Conservation (phyloP, 2,113 vertebrate genomes). For the Neogale vison region DNA sequence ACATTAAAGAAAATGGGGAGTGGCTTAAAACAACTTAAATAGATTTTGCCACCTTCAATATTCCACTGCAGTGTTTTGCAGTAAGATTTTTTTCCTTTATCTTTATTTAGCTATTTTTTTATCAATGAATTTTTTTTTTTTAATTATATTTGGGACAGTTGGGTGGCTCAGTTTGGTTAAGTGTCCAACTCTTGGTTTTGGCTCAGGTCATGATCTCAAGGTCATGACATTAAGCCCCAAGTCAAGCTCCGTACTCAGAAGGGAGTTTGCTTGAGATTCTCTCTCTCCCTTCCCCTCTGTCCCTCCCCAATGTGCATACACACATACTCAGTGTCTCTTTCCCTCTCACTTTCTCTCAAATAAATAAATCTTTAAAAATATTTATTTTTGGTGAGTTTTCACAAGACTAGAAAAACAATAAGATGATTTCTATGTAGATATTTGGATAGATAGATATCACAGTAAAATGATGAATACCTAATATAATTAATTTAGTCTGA, state of each 20-base stretch:
- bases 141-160: not conserved
- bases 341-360: not conserved
- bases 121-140: not conserved
- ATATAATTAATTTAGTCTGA: not conserved
- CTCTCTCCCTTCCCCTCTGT: not conserved
- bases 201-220: not conserved
- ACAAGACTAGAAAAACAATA: not conserved
- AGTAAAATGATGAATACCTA: not conserved
- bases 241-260: not conserved
- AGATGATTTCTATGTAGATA: not conserved
- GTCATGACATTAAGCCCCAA: not conserved
- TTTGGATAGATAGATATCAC: not conserved
- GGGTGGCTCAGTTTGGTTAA: not conserved
- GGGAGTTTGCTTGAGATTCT: not conserved
- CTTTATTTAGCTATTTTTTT: not conserved
- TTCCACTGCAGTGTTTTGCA: not conserved
- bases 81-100: not conserved
- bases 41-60: not conserved
- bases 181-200: not conserved
- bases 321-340: not conserved
- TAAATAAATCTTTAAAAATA: not conserved
- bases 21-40: not conserved
- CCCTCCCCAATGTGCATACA: not conserved
- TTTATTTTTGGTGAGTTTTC: not conserved
- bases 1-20: not conserved